Conservation (phyloP, 2,888 invertebrate species). For the Macropis europaea region DNA sequence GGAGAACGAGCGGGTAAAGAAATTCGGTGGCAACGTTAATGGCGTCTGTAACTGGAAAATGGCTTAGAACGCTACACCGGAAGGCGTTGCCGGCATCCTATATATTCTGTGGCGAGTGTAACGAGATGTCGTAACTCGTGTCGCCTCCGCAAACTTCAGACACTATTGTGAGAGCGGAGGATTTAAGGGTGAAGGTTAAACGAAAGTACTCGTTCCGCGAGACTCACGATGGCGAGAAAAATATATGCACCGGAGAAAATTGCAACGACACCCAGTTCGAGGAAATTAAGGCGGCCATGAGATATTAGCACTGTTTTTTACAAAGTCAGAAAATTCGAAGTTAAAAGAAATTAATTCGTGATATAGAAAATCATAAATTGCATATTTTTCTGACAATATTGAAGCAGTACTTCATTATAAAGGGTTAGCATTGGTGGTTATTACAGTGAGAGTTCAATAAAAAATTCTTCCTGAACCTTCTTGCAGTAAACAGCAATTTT, state of each 20-base stretch:
- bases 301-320: no score
- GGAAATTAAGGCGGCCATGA: not conserved
- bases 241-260: constrained; percentile 20
- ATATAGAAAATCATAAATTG: no score
- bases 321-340: no score
- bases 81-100: constrained; percentile 47
- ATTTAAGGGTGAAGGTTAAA: constrained; percentile 57
- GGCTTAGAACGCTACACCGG: constrained; percentile 25
- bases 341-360: no score
- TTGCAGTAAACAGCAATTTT: no score
- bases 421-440: no score
- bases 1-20: constrained; percentile 7
- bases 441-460: no score
- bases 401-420: no score
- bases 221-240: constrained; percentile 8
- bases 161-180: constrained; percentile 51
- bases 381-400: no score
- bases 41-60: constrained; percentile 31
- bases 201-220: constrained; percentile 43
- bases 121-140: constrained; percentile 61
- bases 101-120: constrained; percentile 54
- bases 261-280: not conserved
- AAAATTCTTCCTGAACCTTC: no score
- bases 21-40: constrained; percentile 22
- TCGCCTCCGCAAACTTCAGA: constrained; percentile 50